Conservation (phyloP, 2,113 vertebrate genomes). For the Electrona antarctica region DNA sequence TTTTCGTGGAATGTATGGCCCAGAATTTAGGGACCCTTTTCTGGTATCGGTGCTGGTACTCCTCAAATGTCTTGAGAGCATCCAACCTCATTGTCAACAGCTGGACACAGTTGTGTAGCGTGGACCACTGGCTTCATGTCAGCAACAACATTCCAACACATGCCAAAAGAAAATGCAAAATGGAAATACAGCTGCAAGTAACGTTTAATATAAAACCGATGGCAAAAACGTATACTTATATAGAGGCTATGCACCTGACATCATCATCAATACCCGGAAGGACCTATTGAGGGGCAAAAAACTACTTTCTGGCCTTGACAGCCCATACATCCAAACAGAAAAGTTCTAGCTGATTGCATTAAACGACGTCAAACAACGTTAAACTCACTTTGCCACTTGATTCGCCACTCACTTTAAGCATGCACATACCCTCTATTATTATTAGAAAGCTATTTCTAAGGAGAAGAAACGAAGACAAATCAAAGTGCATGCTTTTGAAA, state of each 20-base stretch:
- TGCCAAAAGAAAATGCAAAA: background rate
- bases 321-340: too few relatives aligned
- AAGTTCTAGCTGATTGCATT: too few relatives aligned
- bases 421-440: too few relatives aligned
- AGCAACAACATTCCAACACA: conserved; percentile 24
- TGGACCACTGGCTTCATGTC: conserved; percentile 39
- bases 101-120: conserved; percentile 53
- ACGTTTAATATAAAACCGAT: background rate
- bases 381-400: too few relatives aligned
- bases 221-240: background rate
- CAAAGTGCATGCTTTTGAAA: conserved; percentile 16
- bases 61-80: conserved; percentile 60
- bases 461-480: background rate
- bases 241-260: too few relatives aligned
- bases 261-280: too few relatives aligned
- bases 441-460: background rate
- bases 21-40: conserved; percentile 61
- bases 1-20: conserved; percentile 61
- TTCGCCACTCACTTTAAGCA: too few relatives aligned
- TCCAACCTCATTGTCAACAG: conserved; percentile 63
- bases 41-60: background rate
- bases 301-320: too few relatives aligned
- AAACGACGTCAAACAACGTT: too few relatives aligned
- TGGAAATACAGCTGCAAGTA: conserved; percentile 2
- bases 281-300: too few relatives aligned